Evolutionary conservation across 2,113 vertebrate species (phyloP), one percentile per base, ranked within the genome.

Genomic region (Candoia aspera): DNA sequence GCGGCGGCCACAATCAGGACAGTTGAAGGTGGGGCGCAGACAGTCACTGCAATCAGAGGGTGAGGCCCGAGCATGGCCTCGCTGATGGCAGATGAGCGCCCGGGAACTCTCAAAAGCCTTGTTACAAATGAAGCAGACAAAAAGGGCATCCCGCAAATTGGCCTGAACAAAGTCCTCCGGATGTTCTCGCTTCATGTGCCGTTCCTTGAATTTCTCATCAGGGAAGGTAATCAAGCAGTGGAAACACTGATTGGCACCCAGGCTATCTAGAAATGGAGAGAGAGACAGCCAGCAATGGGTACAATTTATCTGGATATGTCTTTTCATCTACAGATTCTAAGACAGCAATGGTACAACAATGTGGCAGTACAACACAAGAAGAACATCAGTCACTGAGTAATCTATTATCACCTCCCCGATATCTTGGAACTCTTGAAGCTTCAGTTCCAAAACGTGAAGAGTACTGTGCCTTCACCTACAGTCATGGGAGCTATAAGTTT

Each of bases 81-180:
- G 96, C 92, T 96, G 97, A 95, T 98, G 98, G 93, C 98, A 96
- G 92, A 98, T 98, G 84, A 98, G 97, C 1, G 98, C 97, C 21
- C 98, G 98, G 0, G 98, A 98, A 84, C 98, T 98, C 87, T 98
- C 98, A 89, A 98, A 98, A 59, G 98, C 97, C 90, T 98, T 97
- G 17, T 97, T 97, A 4, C 98, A 98, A 87, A 98, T 98, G 0
- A 97, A 93, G 96, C 98, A 98, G 12, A 96, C 62, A 91, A 96
- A 96, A 57, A 96, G 94, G 10, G 88, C 86, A 29, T 93, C 94
- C 42, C 88, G 91, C 60, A 95, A 83, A 90, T 95, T 96, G 93
- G 93, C 93, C 58, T 95, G 94, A 86, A 94, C 84, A 84, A 95
- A 96, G 84, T 96, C 95, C n/a, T 90, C 94, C 0, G 93, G 93